Conservation (phyloP, 2,888 invertebrate genomes). For the Oxystoma pomonae region DNA sequence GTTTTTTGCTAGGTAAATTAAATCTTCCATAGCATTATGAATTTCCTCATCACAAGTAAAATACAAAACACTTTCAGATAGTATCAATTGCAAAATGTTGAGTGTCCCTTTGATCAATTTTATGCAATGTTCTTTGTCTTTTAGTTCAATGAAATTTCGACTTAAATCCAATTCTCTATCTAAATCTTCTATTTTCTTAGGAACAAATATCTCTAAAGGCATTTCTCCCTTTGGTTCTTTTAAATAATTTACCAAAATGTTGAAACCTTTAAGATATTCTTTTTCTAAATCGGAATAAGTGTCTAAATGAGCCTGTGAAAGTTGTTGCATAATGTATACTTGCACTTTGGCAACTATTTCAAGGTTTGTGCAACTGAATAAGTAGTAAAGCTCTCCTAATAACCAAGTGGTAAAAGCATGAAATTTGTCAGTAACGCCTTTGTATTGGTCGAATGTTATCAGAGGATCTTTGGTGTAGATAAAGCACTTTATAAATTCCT, state of each 20-base stretch:
- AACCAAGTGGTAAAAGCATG: conserved; percentile 62
- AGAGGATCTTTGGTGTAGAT: conserved; percentile 50
- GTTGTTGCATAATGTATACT: conserved; percentile 52
- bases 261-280: conserved; percentile 50
- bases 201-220: conserved; percentile 49
- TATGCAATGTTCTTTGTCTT: conserved; percentile 18
- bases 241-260: conserved; percentile 48
- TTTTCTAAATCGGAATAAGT: conserved; percentile 50
- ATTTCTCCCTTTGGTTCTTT: conserved; percentile 36
- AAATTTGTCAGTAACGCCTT: conserved; percentile 41
- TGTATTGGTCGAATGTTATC: conserved; percentile 50
- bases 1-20: conserved; percentile 30
- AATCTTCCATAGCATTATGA: conserved; percentile 29
- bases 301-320: conserved; percentile 51
- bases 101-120: conserved; percentile 35
- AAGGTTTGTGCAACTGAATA: conserved; percentile 56
- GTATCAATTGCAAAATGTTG: conserved; percentile 35
- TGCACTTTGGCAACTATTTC: conserved; percentile 54
- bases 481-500: conserved; percentile 54
- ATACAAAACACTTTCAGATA: conserved; percentile 32
- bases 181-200: conserved; percentile 43
- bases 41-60: conserved; percentile 29
- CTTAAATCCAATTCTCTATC: conserved; percentile 18
- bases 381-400: conserved; percentile 62
- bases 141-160: not conserved